Conservation (phyloP, 2,113 vertebrate species). For the Sorex araneus region DNA sequence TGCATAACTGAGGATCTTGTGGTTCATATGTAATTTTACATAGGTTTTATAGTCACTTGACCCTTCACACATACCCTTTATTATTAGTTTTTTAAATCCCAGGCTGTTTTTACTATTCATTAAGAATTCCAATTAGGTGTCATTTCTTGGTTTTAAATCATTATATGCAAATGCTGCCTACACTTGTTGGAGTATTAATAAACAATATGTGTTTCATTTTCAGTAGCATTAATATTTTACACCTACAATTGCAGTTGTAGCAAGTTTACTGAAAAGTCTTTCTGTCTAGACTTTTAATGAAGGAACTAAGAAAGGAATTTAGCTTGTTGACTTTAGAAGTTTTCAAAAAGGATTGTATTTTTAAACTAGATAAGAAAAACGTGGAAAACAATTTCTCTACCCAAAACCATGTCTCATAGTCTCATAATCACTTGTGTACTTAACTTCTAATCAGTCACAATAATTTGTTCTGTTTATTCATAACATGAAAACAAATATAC, state of each 20-base stretch:
- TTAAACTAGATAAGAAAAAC: conserved; percentile 62
- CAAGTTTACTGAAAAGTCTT: conserved; percentile 76
- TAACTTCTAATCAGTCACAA: conserved; percentile 41
- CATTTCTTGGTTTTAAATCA: conserved; percentile 69
- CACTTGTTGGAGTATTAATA: conserved; percentile 81
- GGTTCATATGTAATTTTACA: background rate
- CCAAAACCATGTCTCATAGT: conserved; percentile 5
- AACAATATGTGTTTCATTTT: conserved; percentile 83
- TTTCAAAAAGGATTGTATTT: conserved; percentile 65
- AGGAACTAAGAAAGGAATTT: conserved; percentile 72
- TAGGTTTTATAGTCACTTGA: background rate
- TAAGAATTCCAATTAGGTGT: conserved; percentile 72
- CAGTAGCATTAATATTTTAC: conserved; percentile 82
- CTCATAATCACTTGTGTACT: background rate
- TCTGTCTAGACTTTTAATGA: conserved; percentile 81
- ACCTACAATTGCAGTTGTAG: conserved; percentile 74
- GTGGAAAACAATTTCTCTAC: conserved; percentile 54
- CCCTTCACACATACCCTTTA: background rate
- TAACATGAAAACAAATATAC: background rate
- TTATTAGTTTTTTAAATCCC: background rate
- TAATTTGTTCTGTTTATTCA: conserved; percentile 12
- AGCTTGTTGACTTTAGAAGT: conserved; percentile 59
- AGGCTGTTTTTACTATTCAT: conserved; percentile 57
- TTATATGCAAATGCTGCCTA: conserved; percentile 72
- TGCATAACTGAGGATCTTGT: background rate